Conservation (phyloP, 2,113 vertebrate species). For the Carettochelys insculpta region DNA sequence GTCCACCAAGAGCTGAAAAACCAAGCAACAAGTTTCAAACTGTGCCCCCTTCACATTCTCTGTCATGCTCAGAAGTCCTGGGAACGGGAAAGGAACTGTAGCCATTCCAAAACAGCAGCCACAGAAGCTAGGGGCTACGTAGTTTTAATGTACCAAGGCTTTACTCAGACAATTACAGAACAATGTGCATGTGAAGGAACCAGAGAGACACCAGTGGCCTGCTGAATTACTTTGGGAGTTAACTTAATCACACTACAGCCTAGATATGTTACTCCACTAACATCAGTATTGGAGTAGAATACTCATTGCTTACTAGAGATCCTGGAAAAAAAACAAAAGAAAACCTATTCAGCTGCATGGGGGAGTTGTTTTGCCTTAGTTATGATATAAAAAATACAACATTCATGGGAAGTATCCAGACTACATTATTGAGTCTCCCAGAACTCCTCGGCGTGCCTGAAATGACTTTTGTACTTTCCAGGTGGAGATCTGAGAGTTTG, state of each 20-base stretch:
- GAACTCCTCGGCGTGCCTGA: background rate
- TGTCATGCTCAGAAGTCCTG: no score
- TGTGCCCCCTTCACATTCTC: background rate
- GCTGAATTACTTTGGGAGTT: background rate
- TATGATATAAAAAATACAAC: no score
- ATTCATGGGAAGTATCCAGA: background rate
- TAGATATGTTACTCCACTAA: fast-evolving
- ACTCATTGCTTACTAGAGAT: background rate
- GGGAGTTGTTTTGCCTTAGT: background rate
- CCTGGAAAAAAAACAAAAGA: background rate
- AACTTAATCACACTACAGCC: background rate
- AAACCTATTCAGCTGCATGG: background rate
- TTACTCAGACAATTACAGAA: background rate
- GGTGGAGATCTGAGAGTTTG: background rate
- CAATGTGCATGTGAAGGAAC: background rate
- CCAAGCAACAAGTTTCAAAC: background rate
- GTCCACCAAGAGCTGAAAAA: background rate
- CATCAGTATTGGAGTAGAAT: background rate
- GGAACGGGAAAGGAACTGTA: background rate
- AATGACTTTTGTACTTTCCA: background rate
- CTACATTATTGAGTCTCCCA: fast-evolving
- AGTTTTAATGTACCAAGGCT: background rate
- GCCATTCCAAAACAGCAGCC: background rate
- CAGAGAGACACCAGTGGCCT: fast-evolving
- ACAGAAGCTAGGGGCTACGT: background rate